Evolutionary conservation across 2,113 vertebrate species (phyloP), one percentile per base, ranked within the genome.

Genomic region (Gallinago media): DNA sequence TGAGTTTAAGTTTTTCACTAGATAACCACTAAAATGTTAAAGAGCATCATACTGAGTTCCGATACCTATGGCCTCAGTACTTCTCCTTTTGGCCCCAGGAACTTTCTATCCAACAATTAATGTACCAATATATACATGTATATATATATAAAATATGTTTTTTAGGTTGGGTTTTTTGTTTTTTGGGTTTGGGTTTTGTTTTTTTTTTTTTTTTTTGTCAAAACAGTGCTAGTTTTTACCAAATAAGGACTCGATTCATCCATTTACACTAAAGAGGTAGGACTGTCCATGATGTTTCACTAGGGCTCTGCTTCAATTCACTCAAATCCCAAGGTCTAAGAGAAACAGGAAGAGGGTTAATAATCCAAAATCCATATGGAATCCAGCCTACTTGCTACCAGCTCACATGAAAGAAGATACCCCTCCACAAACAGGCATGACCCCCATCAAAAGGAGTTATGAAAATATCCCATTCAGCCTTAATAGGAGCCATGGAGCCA

Each of bases 11-110:
- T 86, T 83, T 71, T 55, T 34, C 36, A 29, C 38, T n/a, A 42
- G 29, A 65, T 44, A 67, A 16, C 14, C 19, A 77, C 18, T 81
- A 32, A 77, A 88, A 83, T 27, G 3, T 27, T 79, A 16, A 79
- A 80, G 79, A 65, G 21, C 11, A 27, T 17, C 2, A 2, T 38
- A 52, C 8, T 25, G 66, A 82, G 31, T 76, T 68, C 34, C 26
- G 56, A 17, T n/a, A 83, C 5, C 29, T 68, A 11, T 0, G 0
- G 26, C 13, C 5, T n/a, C 18, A 85, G 8, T 54, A 77, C 23
- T 21, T 70, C 56, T 3, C 4, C 13, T 79, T 79, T 79, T 9
- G 12, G 19, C 2, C 20, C 22, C 3, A 4, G 40, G 72, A 76
- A n/a, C 3, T 66, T 29, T 58, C 5, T 62, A 40, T 58, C 38